A percentile compares a stretch with the other conserved stretches of the same genome.
Conservation (phyloP, 2,113 vertebrate genomes). For the Rhabdomys dilectus region DNA sequence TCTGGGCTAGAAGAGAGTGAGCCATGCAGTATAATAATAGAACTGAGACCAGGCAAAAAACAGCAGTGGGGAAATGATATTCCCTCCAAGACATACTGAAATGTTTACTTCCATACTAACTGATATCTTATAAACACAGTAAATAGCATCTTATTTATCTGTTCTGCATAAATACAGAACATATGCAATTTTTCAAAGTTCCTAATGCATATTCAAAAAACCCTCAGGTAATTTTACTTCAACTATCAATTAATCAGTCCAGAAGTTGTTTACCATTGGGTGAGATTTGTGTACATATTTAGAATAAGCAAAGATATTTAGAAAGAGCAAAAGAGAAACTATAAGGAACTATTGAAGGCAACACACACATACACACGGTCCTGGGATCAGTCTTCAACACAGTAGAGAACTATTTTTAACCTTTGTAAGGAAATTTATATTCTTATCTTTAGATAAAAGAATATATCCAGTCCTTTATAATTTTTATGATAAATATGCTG, state of each 20-base stretch:
- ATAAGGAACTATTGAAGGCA: neutral
- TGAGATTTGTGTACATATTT: constrained; percentile 55
- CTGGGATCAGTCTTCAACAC: neutral
- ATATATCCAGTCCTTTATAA: neutral
- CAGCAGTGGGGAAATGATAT: neutral
- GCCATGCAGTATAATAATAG: neutral
- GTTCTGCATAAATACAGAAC: constrained; percentile 20
- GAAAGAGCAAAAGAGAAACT: neutral
- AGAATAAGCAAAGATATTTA: constrained; percentile 6
- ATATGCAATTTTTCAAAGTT: constrained; percentile 30
- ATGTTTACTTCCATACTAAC: neutral
- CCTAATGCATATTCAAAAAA: constrained; percentile 58
- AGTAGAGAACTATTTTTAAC: neutral
- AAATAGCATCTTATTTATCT: neutral
- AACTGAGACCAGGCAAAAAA: neutral
- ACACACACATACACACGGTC: fast-evolving
- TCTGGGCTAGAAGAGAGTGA: neutral
- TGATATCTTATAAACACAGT: neutral
- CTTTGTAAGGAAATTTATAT: constrained; percentile 13
- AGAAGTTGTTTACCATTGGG: constrained; percentile 56
- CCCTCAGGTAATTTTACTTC: constrained; percentile 60
- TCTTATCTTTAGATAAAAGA: neutral
- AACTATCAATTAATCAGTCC: constrained; percentile 70
- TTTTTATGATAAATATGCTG: constrained; percentile 22
- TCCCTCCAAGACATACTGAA: constrained; percentile 26